Conservation (phyloP, 2,797 vertebrate genomes). For the Phrynocephalus forsythii region DNA sequence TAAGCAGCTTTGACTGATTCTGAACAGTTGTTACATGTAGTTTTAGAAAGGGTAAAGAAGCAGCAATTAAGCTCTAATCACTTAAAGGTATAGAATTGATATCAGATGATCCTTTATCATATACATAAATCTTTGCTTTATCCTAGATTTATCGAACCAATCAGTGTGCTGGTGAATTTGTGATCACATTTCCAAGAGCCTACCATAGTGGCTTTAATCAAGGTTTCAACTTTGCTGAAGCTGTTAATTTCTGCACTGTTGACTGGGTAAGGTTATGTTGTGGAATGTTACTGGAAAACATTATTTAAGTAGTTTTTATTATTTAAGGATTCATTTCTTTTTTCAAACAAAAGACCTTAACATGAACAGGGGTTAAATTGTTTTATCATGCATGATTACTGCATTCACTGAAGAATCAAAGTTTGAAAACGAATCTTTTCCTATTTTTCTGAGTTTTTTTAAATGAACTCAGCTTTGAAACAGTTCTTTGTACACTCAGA, state of each 20-base stretch:
- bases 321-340: not conserved
- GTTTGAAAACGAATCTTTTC: not conserved
- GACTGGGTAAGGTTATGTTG: conserved; percentile 88
- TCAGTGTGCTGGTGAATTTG: conserved; percentile 98
- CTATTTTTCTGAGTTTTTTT: not conserved
- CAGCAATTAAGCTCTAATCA: not conserved
- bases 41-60: not conserved
- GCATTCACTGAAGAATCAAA: not conserved
- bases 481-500: not conserved
- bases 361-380: not conserved
- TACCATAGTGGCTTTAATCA: conserved; percentile 99
- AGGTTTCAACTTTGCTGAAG: conserved; percentile 99
- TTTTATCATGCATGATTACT: not conserved
- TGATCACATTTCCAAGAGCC: conserved; percentile 97
- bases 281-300: conserved; percentile 10
- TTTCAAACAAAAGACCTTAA: not conserved
- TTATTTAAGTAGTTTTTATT: not conserved
- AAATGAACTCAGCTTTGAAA: not conserved
- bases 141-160: conserved; percentile 95
- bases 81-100: not conserved
- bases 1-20: not conserved
- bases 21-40: not conserved
- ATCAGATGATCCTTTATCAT: conserved; percentile 6
- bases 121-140: conserved; percentile 32
- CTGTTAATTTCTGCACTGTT: conserved; percentile 97